These are phyloP conservation scores for Xylocampa areola DNA, from an alignment of 2,888 invertebrate species.

Conservation along the genomic window DNA sequence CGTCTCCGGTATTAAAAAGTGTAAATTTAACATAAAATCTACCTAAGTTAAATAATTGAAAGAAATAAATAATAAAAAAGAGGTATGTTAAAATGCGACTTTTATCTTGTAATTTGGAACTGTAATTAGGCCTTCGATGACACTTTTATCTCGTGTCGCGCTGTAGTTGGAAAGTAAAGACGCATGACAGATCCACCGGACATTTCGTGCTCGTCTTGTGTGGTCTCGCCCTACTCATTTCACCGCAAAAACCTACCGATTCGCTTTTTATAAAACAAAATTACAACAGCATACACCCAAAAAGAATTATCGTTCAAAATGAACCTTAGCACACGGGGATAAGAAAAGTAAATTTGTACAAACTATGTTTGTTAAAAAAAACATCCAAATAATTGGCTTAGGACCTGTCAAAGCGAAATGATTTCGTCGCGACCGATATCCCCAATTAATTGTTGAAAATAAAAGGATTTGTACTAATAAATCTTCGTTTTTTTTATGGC, in stretches of 20 bases:
- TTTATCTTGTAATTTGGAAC: constrained; percentile 7
- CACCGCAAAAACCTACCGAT: constrained; percentile 77
- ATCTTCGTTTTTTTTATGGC: constrained; percentile 63
- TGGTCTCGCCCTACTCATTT: constrained; percentile 73
- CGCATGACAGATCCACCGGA: constrained; percentile 59
- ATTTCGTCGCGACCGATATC: constrained; percentile 82
- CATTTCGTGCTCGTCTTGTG: constrained; percentile 73
- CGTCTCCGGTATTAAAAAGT: too few relatives aligned
- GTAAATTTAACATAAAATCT: too few relatives aligned
- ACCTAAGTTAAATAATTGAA: too few relatives aligned
- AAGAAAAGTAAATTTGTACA: constrained; percentile 31
- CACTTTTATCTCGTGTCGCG: constrained; percentile 40
- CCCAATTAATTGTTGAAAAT: constrained; percentile 80
- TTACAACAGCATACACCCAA: constrained; percentile 59
- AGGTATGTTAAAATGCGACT: neutral
- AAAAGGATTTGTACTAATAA: constrained; percentile 72
- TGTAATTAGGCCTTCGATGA: constrained; percentile 11
- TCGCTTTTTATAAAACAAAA: constrained; percentile 75
- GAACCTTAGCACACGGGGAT: constrained; percentile 62
- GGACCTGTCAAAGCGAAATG: constrained; percentile 83
- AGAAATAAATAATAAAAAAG: too few relatives aligned
- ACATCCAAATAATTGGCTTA: constrained; percentile 72
- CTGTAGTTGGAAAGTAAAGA: constrained; percentile 60
- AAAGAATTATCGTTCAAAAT: constrained; percentile 48
- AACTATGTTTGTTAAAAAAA: constrained; percentile 50